A percentile compares a stretch with the other conserved stretches of the same genome.
Evolutionary conservation across 2,113 vertebrate species (phyloP).

Genomic region (Zosterops borbonicus): DNA sequence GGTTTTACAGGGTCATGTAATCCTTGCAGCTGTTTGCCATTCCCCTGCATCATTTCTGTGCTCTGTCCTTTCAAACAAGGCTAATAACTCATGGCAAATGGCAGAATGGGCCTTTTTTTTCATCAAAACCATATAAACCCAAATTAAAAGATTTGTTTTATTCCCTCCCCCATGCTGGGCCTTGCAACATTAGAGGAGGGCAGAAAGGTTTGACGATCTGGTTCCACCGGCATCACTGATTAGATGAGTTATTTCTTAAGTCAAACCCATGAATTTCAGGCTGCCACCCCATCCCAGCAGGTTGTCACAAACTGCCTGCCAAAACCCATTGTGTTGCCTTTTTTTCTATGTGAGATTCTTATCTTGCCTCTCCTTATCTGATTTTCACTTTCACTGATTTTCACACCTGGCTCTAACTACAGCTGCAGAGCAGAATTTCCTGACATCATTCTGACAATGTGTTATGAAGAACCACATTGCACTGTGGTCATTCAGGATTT

Average conservation of each 20-base stretch:
- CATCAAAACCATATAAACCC: background rate
- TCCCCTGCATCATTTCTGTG: background rate
- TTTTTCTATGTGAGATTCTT: background rate
- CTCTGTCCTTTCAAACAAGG: background rate
- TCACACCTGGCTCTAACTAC: background rate
- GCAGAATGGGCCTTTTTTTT: background rate
- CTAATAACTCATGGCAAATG: background rate
- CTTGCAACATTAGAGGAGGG: background rate
- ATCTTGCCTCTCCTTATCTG: background rate
- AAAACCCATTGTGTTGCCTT: background rate
- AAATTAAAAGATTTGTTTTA: background rate
- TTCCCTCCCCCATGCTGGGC: background rate
- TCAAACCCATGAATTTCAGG: background rate
- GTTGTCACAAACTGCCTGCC: background rate
- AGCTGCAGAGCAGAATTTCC: background rate
- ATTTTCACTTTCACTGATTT: background rate
- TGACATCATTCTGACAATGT: background rate
- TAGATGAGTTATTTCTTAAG: background rate
- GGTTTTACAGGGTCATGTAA: background rate
- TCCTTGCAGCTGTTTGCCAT: background rate
- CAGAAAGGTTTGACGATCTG: background rate
- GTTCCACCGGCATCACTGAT: background rate
- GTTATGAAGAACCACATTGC: background rate
- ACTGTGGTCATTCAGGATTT: background rate
- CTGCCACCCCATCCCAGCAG: background rate